Base-by-base conservation (phyloP, 2,113 vertebrate genomes). In the Geococcyx californianus region DNA sequence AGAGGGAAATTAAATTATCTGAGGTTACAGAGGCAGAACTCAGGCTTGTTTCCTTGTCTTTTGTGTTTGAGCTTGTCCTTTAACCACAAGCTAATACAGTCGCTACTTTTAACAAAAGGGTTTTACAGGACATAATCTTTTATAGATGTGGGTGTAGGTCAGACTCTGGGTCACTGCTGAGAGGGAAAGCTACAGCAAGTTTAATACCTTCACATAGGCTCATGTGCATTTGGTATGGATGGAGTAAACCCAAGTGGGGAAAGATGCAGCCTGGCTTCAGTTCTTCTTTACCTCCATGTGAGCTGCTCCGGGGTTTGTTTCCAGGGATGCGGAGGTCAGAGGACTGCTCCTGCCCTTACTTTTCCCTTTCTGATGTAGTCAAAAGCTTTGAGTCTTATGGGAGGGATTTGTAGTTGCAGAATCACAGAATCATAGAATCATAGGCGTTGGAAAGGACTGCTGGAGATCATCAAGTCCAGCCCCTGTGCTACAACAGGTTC, bases 1-100 rank as follows among this genome's bases (percentile, higher is more conserved):
- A 84, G 69, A 78, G 13, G 74, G 76, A 96, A 93, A 96, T 89
- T 84, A 89, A 10, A 86, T 96, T 95, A 70, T 77, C 55, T 74
- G 90, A 87, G 49, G 24, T 86, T 73, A 11, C 45, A 91, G 51
- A 85, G 31, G 45, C 49, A 93, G 75, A 70, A 74, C 67, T 69
- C 16, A 80, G 26, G 47, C 36, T 55, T 89, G 12, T 59, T 34
- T 54, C 23, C 26, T 76, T 79, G 20, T 51, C 25, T 69, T 73
- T 72, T 76, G 9, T 55, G 8, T 85, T 91, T 49, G 11, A 87
- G 54, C 6, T 68, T 73, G n/a, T 91, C 36, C n/a, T 90, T 94
- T 74, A 93, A 44, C 29, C 18, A 52, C 33, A 74, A 67, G 20
- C 8, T 79, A 84, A 75, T 68, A 1, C 54, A 78, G 18, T 36